A percentile compares a stretch with the other conserved stretches of the same genome.
Evolutionary conservation across 2,888 invertebrate genomes (phyloP).

Genomic region (Perizoma flavofasciatum): DNA sequence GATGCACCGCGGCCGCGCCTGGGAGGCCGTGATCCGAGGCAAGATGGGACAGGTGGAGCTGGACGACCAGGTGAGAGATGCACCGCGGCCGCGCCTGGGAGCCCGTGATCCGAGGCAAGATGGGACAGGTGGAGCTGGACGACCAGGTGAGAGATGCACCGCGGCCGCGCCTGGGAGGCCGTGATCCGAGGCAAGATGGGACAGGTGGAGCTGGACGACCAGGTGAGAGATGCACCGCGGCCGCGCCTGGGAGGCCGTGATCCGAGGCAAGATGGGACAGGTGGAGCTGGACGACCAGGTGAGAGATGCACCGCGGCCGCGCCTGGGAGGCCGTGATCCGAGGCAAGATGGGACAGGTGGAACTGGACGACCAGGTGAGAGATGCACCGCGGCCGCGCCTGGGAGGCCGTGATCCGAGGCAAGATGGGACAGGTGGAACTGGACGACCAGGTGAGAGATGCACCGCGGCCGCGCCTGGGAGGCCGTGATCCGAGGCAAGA

Average conservation of each 20-base stretch:
- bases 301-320: conserved; percentile 90
- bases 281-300: conserved; percentile 97
- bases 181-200: conserved; percentile 96
- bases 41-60: conserved; percentile 97
- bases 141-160: conserved; percentile 91
- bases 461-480: conserved; percentile 97
- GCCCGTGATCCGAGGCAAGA: conserved; percentile 92
- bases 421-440: conserved; percentile 97
- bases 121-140: conserved; percentile 96
- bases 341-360: conserved; percentile 96
- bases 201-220: conserved; percentile 96
- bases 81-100: conserved; percentile 97
- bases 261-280: conserved; percentile 95
- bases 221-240: conserved; percentile 91
- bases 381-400: conserved; percentile 93
- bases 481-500: conserved; percentile 92
- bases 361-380: conserved; percentile 93
- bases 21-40: conserved; percentile 95
- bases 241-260: conserved; percentile 94
- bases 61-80: conserved; percentile 89
- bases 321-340: conserved; percentile 96
- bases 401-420: conserved; percentile 95
- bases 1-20: conserved; percentile 93
- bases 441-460: conserved; percentile 89
- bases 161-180: conserved; percentile 96